Evolutionary conservation across 2,888 invertebrate species (phyloP).

Genomic region (Idaea straminata): DNA sequence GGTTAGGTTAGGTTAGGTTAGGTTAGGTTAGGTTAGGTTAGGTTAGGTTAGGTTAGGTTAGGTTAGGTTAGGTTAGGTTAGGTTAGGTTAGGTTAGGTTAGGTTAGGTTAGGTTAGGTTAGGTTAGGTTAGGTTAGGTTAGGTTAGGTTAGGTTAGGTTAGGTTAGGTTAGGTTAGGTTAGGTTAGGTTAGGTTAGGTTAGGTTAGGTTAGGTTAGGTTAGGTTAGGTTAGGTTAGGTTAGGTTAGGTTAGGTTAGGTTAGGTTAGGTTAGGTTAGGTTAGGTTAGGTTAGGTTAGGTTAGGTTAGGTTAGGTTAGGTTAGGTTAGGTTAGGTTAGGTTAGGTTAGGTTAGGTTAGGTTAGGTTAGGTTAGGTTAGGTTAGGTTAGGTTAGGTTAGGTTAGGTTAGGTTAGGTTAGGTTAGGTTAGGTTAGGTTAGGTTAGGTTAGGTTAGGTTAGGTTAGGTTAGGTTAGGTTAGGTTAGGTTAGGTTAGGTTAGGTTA

Average conservation of each 20-base stretch:
- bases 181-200: slow-evolving; percentile 15
- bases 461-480: slow-evolving; percentile 17
- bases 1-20: slow-evolving; percentile 9
- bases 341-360: slow-evolving; percentile 20
- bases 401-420: slow-evolving; percentile 20
- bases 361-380: slow-evolving; percentile 19
- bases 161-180: slow-evolving; percentile 9
- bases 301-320: slow-evolving; percentile 18
- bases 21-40: slow-evolving; percentile 13
- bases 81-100: slow-evolving; percentile 17
- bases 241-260: slow-evolving; percentile 18
- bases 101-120: slow-evolving; percentile 19
- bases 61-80: slow-evolving; percentile 12
- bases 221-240: slow-evolving; percentile 20
- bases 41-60: slow-evolving; percentile 12
- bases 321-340: slow-evolving; percentile 22
- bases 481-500: slow-evolving; percentile 16
- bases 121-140: slow-evolving; percentile 12
- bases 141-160: slow-evolving; percentile 7
- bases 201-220: slow-evolving; percentile 24
- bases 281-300: slow-evolving; percentile 20
- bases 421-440: slow-evolving; percentile 14
- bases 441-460: slow-evolving; percentile 8
- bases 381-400: slow-evolving; percentile 17
- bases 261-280: slow-evolving; percentile 18